Base-by-base conservation (phyloP, 2,113 vertebrate genomes). In the Glaucomys volans region DNA sequence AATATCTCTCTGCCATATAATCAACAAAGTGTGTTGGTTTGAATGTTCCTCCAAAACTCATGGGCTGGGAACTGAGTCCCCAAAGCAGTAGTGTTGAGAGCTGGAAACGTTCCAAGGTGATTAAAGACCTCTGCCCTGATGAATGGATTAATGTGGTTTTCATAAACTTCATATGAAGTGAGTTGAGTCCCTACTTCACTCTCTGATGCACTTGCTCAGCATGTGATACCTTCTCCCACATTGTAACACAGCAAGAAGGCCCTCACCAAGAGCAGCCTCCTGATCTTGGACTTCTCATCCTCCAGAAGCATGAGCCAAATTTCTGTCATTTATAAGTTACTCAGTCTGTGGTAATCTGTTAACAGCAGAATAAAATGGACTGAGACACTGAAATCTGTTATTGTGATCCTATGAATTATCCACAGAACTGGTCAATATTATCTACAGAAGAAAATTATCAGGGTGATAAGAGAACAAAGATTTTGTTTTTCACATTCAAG, bases 401-500 rank as follows among this genome's bases (percentile, higher is more conserved):
- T 75, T 89, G 35, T 66, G 50, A 93, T 85, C 80, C 74, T 95
- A 8, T 75, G 62, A 20, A 72, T 81, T 80, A 42, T 35, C 77
- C 42, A 87, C 50, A 80, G 71, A 96, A 64, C 35, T 79, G 2
- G 32, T 75, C 82, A 94, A 75, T 93, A 94, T 66, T 17, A 71
- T 80, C 62, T 87, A 74, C 13, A 87, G 52, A 77, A 74, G 72
- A 92, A 96, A 95, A 91, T 71, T 66, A 66, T 44, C 91, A 94
- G 84, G 44, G 66, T 87, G 89, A 74, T 22, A 86, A 95, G 62
- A 89, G 57, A 75, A 91, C n/a, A 94, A 85, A 96, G 82, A 95
- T 88, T 83, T 95, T 94, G 69, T 47, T 93, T 94, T 93, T 67
- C 35, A 89, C 82, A 71, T 35, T 89, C 54, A 40, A 37, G 11